A percentile compares a stretch with the other conserved stretches of the same genome.
These are phyloP conservation scores for Thamnophis elegans DNA, from an alignment of 2,797 vertebrate genomes.

Conservation along the genomic window DNA sequence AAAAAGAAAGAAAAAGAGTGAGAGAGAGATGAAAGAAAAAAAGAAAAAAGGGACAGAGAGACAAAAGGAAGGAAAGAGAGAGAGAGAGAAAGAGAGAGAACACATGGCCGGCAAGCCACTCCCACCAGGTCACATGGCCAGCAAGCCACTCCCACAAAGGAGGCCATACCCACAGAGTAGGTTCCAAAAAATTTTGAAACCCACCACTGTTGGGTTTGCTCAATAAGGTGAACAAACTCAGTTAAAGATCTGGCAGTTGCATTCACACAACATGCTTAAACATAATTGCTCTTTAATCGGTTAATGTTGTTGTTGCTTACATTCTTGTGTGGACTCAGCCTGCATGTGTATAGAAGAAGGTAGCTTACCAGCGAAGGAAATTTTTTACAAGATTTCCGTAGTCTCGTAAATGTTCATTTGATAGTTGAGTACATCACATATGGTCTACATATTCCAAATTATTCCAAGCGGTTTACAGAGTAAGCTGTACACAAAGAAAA, in stretches of 20 bases:
- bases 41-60: too few species aligned
- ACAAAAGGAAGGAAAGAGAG: too few species aligned
- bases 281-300: neutral
- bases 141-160: too few species aligned
- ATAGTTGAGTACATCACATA: neutral
- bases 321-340: neutral
- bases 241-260: neutral
- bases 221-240: neutral
- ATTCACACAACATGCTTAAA: neutral
- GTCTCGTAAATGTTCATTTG: neutral
- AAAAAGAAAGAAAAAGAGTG: too few species aligned
- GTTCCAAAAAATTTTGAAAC: too few species aligned
- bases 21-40: too few species aligned
- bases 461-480: neutral
- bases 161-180: too few species aligned
- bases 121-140: too few species aligned
- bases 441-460: neutral
- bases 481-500: neutral
- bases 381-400: neutral
- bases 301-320: neutral
- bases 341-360: neutral
- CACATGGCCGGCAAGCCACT: too few species aligned
- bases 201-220: neutral
- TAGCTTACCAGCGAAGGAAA: neutral
- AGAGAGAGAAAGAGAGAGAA: too few species aligned